Base-by-base conservation (phyloP, 2,888 invertebrate species). In the Drosophila diplacantha region DNA sequence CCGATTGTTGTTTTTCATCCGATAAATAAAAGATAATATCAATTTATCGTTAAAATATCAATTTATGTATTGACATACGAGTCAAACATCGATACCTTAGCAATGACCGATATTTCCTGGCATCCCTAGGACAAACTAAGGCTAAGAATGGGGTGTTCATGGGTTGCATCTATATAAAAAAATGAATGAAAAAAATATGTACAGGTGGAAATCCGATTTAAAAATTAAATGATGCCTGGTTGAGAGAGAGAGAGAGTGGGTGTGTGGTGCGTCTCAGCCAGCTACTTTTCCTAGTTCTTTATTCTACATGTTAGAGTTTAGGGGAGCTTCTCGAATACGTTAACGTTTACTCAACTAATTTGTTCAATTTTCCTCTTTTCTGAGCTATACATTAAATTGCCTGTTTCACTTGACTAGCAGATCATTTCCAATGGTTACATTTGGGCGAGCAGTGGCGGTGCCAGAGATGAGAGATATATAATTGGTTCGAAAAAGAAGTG, bases 371-470 rank as follows among this genome's bases (percentile, higher is more conserved):
- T 63, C 47, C 47, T 65, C 43, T 50, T 74, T 55, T 74, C 68
- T 68, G 63, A 78, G 65, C 69, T 75, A 60, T 77, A 63, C 64
- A 77, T 56, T 59, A 77, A 77, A 77, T 73, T 78, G 71, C 74
- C 79, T 75, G 81, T 77, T 82, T 70, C 73, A 73, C 73, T 75
- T 82, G 79, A 79, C 83, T 81, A 79, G 83, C 73, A 81, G 75
- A 81, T 82, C 72, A 64, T 71, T 79, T 81, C 65, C 73, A 72
- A 56, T 66, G 57, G 52, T 55, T 66, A 50, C 41, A 51, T 46
- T 50, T 72, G 44, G 67, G 56, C 53, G 58, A 74, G 46, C 58
- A 69, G 60, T 47, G 55, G 57, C 62, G 54, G 57, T 55, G 59
- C 56, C 51, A 26, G 32, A 41, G 39, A 52, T 60, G 58, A 43